Base-by-base conservation (phyloP, 2,113 vertebrate species). In the Micronycteris hirsuta region DNA sequence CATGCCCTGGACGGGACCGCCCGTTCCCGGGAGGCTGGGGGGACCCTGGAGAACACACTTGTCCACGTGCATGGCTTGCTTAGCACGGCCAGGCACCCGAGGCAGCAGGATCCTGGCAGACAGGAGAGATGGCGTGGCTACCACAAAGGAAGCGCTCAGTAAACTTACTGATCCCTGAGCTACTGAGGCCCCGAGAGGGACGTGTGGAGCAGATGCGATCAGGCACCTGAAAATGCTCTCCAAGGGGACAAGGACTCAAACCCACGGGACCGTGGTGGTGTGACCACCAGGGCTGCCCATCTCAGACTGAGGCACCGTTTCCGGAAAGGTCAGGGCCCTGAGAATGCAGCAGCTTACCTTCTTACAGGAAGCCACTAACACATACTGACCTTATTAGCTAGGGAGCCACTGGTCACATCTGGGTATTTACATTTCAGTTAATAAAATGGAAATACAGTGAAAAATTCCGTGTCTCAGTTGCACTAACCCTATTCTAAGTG, bases 41-140 rank as follows among this genome's bases (percentile, higher is more conserved):
- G 11, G 81, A 11, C 52, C 63, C 26, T 0, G 5, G 17, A 24
- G 45, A 3, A 63, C 5, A 26, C 2, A 12, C 26, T 2, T 5
- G 7, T 20, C 36, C 0, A 0, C n/a, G n/a, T n/a, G 77, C 19
- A 8, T n/a, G 20, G 13, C 38, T 54, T 0, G 6, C 7, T 15
- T 0, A 10, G n/a, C 54, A 26, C 0, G 4, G 13, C 74, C 36
- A 36, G 52, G 15, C 20, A 14, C 74, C n/a, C 0, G 38, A 17
- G 56, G 1, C 20, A 26, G n/a, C 73, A 7, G 2, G 33, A 47
- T 1, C 1, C 12, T 2, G 38, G 45, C n/a, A 8, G 4, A 2
- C 11, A 28, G 2, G 19, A 31, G 52, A 49, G 17, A 22, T 15
- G 1, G 47, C 19, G 1, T 0, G 4, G 36, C 61, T 7, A 2